These are phyloP conservation scores for Mormyrops attenuatus DNA, from an alignment of 2,797 vertebrate species.

Conservation along the genomic window DNA sequence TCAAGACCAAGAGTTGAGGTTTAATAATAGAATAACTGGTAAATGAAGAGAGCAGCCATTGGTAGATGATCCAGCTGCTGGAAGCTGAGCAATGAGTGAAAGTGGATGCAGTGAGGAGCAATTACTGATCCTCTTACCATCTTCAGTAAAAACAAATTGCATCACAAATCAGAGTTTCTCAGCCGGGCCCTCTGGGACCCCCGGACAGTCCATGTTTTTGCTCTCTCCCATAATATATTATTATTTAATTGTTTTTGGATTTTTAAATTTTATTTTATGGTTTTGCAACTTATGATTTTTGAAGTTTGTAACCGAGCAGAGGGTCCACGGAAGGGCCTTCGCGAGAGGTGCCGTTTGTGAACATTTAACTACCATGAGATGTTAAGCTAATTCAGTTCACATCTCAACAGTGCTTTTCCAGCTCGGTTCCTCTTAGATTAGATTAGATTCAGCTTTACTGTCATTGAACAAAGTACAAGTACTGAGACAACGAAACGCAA, in stretches of 20 bases:
- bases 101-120: neutral
- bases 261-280: neutral
- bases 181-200: neutral
- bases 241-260: neutral
- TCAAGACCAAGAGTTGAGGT: neutral
- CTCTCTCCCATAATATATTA: neutral
- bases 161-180: neutral
- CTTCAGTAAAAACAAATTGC: neutral
- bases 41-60: neutral
- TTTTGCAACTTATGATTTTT: neutral
- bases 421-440: neutral
- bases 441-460: neutral
- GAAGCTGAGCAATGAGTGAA: neutral
- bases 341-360: neutral
- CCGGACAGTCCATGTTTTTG: neutral
- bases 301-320: neutral
- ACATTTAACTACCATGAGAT: neutral
- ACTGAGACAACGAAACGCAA: neutral
- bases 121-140: neutral
- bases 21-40: neutral
- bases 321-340: neutral
- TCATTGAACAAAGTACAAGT: neutral
- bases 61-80: neutral
- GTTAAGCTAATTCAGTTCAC: neutral
- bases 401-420: neutral